Evolutionary conservation across 2,797 vertebrate genomes (phyloP), one percentile per base, ranked within the genome.

Genomic region (Paratrypauchen microcephalus): DNA sequence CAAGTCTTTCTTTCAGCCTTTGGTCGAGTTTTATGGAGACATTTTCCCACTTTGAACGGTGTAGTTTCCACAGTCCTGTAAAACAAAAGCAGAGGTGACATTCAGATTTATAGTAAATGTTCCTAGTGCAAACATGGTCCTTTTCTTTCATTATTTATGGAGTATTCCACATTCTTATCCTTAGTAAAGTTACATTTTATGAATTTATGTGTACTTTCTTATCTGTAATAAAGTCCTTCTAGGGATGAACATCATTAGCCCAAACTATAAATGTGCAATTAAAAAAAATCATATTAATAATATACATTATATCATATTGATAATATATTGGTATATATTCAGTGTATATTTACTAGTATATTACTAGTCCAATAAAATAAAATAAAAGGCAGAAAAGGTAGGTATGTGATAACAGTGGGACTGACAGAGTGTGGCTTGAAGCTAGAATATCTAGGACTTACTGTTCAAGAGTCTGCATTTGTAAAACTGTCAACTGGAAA

Each of bases 11-110:
- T 32, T 12, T 9, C 64, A 50, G 58, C 13, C n/a, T 16, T 18
- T 67, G 23, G 12, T 84, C 30, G 87, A 0, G 47, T 79, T 75
- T 87, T 89, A 32, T 83, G 80, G 0, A 13, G 65, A 3, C 88
- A 79, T 70, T 91, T 91, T 55, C 83, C 80, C 0, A 3, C 11
- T 28, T 48, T 15, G 0, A 72, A n/a, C 0, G 70, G 66, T 0
- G 70, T 57, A 48, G 71, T 65, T 12, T 68, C 73, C 0, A 23
- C 0, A 5, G 68, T 70, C 72, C 91, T 93, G 70, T 61, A 23
- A 78, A 78, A 11, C 52, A 84, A 68, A 68, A 69, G 60, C n/a
- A 77, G 12, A 85, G 18, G 76, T 19, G 6, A 57, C 4, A 1
- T 30, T 54, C 77, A 48, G 15, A 47, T 26, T 18, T 9, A 24